These are phyloP conservation scores for Hucho hucho DNA, from an alignment of 2,113 vertebrate genomes.

Conservation along the genomic window DNA sequence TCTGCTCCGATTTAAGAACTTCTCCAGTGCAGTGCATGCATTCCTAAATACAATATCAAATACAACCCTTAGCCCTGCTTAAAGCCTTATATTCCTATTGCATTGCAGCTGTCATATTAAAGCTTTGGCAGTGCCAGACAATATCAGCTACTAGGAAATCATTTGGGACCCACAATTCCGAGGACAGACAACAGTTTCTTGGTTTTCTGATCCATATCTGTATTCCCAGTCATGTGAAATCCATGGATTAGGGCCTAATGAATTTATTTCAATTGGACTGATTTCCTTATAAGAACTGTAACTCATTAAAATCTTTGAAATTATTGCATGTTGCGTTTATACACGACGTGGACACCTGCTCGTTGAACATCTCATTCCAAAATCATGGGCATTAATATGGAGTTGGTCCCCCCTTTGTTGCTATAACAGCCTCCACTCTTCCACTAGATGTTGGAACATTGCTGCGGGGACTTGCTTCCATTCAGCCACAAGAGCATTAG, in stretches of 20 bases:
- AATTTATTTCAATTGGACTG: no score
- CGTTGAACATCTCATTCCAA: no score
- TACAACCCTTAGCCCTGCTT: slow-evolving; percentile 20
- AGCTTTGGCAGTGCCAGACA: slow-evolving; percentile 61
- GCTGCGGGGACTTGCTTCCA: no score
- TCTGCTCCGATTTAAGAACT: slow-evolving; percentile 16
- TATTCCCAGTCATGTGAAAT: slow-evolving; percentile 42
- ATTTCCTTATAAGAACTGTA: no score
- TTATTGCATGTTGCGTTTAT: no score
- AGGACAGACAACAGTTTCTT: slow-evolving; percentile 22
- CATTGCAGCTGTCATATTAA: slow-evolving; percentile 46
- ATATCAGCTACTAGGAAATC: slow-evolving; percentile 27
- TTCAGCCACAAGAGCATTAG: no score
- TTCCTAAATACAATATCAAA: slow-evolving; percentile 30
- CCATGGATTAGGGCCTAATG: neutral
- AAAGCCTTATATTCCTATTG: slow-evolving; percentile 27
- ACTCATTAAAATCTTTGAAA: no score
- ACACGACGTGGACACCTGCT: no score
- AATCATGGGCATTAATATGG: no score
- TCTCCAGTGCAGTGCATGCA: slow-evolving; percentile 63
- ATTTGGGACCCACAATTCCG: slow-evolving; percentile 22
- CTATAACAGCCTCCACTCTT: no score
- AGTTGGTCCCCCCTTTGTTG: no score
- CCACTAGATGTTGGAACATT: no score
- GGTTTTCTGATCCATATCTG: slow-evolving; percentile 8